Percentiles rank a stretch among this genome's conserved stretches.
Conservation (phyloP, 2,888 invertebrate species). For the Chydorus sphaericus region DNA sequence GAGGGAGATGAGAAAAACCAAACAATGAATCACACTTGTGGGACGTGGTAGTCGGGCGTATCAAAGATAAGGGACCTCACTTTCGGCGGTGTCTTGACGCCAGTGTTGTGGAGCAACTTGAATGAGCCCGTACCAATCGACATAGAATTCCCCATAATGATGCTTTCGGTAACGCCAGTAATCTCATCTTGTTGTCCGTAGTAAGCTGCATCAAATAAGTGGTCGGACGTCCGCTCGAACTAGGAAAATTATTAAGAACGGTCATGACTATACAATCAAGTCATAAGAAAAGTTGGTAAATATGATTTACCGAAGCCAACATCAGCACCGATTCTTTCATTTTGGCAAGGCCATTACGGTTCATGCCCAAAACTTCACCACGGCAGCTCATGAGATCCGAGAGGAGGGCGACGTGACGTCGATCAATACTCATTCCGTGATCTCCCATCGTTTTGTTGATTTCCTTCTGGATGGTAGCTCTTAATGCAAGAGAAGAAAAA, state of each 20-base stretch:
- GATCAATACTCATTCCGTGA: slow-evolving; percentile 96
- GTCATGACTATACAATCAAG: neutral
- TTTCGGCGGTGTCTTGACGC: neutral
- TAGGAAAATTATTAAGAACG: slow-evolving; percentile 8
- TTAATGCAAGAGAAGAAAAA: slow-evolving; percentile 26
- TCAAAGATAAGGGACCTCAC: neutral
- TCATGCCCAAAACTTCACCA: slow-evolving; percentile 95
- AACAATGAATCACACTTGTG: neutral
- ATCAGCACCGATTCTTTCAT: slow-evolving; percentile 99
- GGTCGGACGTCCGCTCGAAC: slow-evolving; percentile 99
- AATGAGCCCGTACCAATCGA: slow-evolving; percentile 89
- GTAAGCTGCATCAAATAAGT: slow-evolving; percentile 96
- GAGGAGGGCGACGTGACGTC: slow-evolving; percentile 88
- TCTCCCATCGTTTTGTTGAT: slow-evolving; percentile 93
- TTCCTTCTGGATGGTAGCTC: slow-evolving; percentile 87
- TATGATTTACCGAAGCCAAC: slow-evolving; percentile 68
- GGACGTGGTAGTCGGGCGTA: slow-evolving; percentile 1
- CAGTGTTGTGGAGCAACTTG: slow-evolving; percentile 56
- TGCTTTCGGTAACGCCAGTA: slow-evolving; percentile 94
- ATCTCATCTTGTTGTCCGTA: slow-evolving; percentile 93
- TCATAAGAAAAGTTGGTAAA: neutral
- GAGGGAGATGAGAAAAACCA: too few relatives aligned
- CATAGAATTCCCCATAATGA: slow-evolving; percentile 93
- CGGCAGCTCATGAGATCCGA: slow-evolving; percentile 97
- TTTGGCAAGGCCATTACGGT: slow-evolving; percentile 87